Conservation (phyloP, 2,113 vertebrate genomes). For the Tapirus terrestris region DNA sequence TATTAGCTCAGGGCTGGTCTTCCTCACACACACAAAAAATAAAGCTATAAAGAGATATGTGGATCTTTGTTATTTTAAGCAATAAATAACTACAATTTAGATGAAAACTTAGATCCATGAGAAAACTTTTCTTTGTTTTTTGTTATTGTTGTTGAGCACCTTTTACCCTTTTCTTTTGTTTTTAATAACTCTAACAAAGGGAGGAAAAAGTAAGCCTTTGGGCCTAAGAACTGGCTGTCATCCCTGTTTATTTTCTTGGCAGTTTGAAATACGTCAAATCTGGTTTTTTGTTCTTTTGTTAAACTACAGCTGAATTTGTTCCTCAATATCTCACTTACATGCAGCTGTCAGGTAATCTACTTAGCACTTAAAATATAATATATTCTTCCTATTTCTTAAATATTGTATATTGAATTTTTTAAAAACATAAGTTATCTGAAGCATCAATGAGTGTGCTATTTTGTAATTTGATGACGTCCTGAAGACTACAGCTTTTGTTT, state of each 20-base stretch:
- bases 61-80: conserved; percentile 1
- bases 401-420: conserved; percentile 5
- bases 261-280: neutral
- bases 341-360: neutral
- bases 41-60: neutral
- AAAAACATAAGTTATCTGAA: neutral
- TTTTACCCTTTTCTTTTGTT: neutral
- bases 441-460: neutral
- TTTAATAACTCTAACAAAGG: neutral
- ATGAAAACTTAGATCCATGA: neutral
- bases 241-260: neutral
- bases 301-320: conserved; percentile 1
- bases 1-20: too few relatives aligned
- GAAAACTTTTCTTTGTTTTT: neutral
- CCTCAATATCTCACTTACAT: neutral
- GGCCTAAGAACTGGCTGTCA: neutral
- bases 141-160: neutral
- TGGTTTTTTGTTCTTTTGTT: conserved; percentile 18
- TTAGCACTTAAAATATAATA: neutral
- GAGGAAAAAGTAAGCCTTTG: neutral
- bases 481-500: neutral
- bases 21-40: too few relatives aligned
- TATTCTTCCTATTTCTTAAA: neutral
- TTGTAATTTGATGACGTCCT: neutral
- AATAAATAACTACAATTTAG: conserved; percentile 27